Evolutionary conservation across 2,888 invertebrate genomes (phyloP).

Genomic region (Caenorhabditis sp.): DNA sequence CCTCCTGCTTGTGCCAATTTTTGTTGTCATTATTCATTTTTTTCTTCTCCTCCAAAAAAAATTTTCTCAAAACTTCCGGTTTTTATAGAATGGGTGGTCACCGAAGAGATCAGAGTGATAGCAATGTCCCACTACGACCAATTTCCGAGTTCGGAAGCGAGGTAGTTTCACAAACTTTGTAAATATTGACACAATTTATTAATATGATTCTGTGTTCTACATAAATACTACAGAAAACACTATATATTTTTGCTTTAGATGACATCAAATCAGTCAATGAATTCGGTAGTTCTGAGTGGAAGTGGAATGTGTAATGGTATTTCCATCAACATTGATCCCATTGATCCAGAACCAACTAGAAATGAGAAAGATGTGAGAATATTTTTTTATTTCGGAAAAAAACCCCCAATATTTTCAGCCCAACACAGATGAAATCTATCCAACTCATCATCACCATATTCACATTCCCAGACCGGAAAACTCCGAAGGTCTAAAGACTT

Average conservation of each 20-base stretch:
- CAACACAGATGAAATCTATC: not conserved
- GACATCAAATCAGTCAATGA: conserved; percentile 9
- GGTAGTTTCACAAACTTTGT: not conserved
- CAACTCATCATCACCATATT: not conserved
- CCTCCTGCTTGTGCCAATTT: not conserved
- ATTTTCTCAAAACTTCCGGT: not conserved
- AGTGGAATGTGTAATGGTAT: conserved; percentile 29
- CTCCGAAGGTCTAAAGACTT: conserved; percentile 63
- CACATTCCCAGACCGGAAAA: conserved; percentile 11
- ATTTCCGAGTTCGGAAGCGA: conserved; percentile 35
- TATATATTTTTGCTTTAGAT: conserved; percentile 10
- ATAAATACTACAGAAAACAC: not conserved
- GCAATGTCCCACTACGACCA: conserved; percentile 55
- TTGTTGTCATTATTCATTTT: not conserved
- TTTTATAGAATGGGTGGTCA: conserved; percentile 49
- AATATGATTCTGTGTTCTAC: not conserved
- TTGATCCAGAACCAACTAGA: conserved; percentile 43
- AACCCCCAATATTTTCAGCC: not conserved
- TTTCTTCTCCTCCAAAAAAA: too few relatives aligned
- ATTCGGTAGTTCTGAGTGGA: not conserved
- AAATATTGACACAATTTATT: not conserved
- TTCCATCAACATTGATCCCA: conserved; percentile 45
- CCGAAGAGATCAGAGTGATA: conserved; percentile 58
- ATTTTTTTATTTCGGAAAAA: not conserved
- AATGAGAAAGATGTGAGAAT: conserved; percentile 19